Conservation (phyloP, 2,888 invertebrate genomes). For the Cataglyphis livida region DNA sequence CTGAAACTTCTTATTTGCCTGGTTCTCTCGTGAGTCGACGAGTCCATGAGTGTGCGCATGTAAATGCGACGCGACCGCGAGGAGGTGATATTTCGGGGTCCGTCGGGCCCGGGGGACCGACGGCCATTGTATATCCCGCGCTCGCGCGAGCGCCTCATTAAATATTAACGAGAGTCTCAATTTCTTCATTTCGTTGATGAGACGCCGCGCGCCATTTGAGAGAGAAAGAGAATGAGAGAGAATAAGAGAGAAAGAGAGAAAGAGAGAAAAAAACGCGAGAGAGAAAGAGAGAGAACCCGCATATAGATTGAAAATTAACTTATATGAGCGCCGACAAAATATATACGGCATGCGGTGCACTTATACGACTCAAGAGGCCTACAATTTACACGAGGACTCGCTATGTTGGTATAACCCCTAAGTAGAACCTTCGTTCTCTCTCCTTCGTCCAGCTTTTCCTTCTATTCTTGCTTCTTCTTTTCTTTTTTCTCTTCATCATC, state of each 20-base stretch:
- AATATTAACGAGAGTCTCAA: slow-evolving; percentile 85
- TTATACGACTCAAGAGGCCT: slow-evolving; percentile 79
- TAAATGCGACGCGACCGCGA: slow-evolving; percentile 58
- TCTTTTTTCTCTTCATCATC: slow-evolving; percentile 38
- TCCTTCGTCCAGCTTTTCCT: slow-evolving; percentile 21
- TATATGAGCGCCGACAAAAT: slow-evolving; percentile 85
- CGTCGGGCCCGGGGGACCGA: slow-evolving; percentile 57
- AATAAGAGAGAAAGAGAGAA: no score
- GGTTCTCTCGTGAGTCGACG: slow-evolving; percentile 7
- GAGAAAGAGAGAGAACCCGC: slow-evolving; percentile 73
- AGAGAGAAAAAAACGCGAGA: no score
- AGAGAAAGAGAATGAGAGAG: neutral
- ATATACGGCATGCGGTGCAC: slow-evolving; percentile 79
- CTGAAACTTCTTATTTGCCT: slow-evolving; percentile 28
- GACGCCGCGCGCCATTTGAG: slow-evolving; percentile 82
- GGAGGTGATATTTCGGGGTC: slow-evolving; percentile 79
- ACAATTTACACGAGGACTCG: slow-evolving; percentile 81
- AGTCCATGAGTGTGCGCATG: slow-evolving; percentile 29
- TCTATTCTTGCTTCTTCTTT: slow-evolving; percentile 31
- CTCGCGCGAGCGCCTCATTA: slow-evolving; percentile 79
- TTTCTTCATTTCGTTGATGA: slow-evolving; percentile 85
- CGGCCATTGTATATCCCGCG: slow-evolving; percentile 80
- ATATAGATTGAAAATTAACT: slow-evolving; percentile 86
- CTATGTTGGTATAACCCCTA: slow-evolving; percentile 80
- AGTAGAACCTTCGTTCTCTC: slow-evolving; percentile 68